phyloP scores from a whole-genome alignment of 1,140 invertebrate genomes.

The Coptotermes formosanus region DNA sequence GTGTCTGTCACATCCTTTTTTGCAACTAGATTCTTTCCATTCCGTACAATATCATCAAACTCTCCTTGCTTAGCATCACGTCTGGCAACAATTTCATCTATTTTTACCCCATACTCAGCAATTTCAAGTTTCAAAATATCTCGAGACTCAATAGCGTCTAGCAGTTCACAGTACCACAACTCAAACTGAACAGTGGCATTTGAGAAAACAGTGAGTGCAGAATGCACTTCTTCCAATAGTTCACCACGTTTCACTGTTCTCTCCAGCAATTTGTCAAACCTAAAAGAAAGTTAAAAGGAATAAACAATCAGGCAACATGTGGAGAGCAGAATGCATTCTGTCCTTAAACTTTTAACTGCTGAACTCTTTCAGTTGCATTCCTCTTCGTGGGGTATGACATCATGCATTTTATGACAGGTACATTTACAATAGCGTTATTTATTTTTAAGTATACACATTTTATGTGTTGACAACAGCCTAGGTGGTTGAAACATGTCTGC shows the following conservation, averaged over 20 bases:
- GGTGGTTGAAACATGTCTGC: no score
- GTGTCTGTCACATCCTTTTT: slow-evolving; percentile 90
- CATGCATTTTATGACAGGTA: no score
- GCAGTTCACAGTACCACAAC: slow-evolving; percentile 66
- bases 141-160: slow-evolving; percentile 72
- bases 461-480: no score
- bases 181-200: slow-evolving; percentile 66
- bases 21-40: slow-evolving; percentile 78
- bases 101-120: slow-evolving; percentile 66
- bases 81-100: slow-evolving; percentile 54
- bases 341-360: no score
- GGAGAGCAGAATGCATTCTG: no score
- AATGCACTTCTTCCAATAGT: slow-evolving; percentile 78
- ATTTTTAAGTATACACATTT: no score
- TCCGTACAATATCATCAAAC: slow-evolving; percentile 75
- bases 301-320: neutral
- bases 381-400: no score
- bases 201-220: slow-evolving; percentile 69
- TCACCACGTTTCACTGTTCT: slow-evolving; percentile 74
- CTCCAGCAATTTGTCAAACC: slow-evolving; percentile 83
- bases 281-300: slow-evolving; percentile 37
- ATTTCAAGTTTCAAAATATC: slow-evolving; percentile 66
- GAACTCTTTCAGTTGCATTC: no score
- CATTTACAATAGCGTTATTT: no score
- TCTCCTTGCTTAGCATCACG: slow-evolving; percentile 57